A percentile compares a stretch with the other conserved stretches of the same genome.
Conservation (phyloP, 2,888 invertebrate genomes). For the Exocentrus adspersus region DNA sequence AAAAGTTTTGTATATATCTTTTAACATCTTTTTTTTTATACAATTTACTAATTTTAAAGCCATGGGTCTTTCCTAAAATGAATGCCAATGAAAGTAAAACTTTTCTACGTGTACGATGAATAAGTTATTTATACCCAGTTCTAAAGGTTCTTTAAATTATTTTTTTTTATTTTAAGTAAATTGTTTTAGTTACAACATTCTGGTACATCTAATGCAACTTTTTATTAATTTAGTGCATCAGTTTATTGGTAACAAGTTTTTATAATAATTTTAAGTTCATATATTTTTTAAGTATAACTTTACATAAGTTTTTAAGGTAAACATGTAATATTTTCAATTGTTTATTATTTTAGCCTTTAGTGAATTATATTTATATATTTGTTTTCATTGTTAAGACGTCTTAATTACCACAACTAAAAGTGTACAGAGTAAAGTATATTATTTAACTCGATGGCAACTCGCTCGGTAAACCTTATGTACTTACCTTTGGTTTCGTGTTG, state of each 20-base stretch:
- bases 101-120: constrained; percentile 29
- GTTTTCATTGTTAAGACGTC: constrained; percentile 53
- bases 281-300: constrained; percentile 56
- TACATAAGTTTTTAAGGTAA: constrained; percentile 56
- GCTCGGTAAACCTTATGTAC: neutral
- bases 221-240: constrained; percentile 35
- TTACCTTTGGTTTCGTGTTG: neutral
- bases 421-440: constrained; percentile 37
- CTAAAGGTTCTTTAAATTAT: constrained; percentile 28
- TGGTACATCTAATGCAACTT: constrained; percentile 27
- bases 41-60: constrained; percentile 34
- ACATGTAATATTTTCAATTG: constrained; percentile 59
- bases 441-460: constrained; percentile 28
- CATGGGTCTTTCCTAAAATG: constrained; percentile 42
- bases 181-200: constrained; percentile 10
- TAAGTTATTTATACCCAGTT: constrained; percentile 38
- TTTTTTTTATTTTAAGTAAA: constrained; percentile 11
- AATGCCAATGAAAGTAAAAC: constrained; percentile 41
- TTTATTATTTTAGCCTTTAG: constrained; percentile 57
- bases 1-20: constrained; percentile 38
- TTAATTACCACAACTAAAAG: constrained; percentile 40
- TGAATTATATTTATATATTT: constrained; percentile 62
- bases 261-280: constrained; percentile 52
- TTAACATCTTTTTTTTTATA: constrained; percentile 23
- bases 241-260: constrained; percentile 36